Evolutionary conservation across 92 coral and sea anemone species (phyloP).

Genomic region (Umimayanthus chanpuru): DNA sequence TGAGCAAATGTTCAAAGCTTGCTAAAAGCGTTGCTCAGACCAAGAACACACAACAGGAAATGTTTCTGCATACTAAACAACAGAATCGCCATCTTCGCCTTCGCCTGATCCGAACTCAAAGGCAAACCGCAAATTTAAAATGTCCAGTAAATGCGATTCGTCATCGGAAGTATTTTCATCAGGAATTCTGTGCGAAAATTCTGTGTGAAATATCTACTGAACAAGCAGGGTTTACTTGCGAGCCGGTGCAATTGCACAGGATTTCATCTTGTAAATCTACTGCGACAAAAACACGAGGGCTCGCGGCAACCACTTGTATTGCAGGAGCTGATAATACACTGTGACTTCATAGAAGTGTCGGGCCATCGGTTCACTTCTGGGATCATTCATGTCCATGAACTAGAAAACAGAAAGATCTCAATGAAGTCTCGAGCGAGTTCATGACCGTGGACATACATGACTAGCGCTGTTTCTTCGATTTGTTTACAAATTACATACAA

Average conservation of each 20-base stretch:
- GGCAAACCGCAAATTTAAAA: neutral
- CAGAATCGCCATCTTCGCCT: conserved; percentile 16
- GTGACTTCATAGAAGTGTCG: conserved; percentile 16
- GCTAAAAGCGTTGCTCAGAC: conserved; percentile 35
- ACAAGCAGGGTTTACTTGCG: conserved; percentile 41
- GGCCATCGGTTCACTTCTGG: conserved; percentile 12
- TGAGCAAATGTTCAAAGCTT: conserved; percentile 30
- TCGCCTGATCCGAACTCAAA: conserved; percentile 3
- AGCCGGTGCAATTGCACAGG: conserved; percentile 34
- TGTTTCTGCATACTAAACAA: conserved; percentile 35
- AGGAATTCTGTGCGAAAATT: conserved; percentile 38
- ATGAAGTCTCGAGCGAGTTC: neutral
- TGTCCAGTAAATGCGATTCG: conserved; percentile 27
- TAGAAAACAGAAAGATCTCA: neutral
- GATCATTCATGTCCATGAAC: conserved; percentile 23
- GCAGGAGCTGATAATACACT: conserved; percentile 29
- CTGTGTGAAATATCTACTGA: conserved; percentile 28
- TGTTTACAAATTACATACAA: neutral
- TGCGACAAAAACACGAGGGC: conserved; percentile 13
- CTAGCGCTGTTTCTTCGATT: neutral
- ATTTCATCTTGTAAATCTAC: conserved; percentile 15
- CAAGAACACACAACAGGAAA: conserved; percentile 50
- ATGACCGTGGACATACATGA: neutral
- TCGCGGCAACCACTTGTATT: conserved; percentile 8
- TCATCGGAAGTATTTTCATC: conserved; percentile 31